These are phyloP conservation scores for Gonocerus acuteangulatus DNA, from an alignment of 2,888 invertebrate species.

Conservation along the genomic window DNA sequence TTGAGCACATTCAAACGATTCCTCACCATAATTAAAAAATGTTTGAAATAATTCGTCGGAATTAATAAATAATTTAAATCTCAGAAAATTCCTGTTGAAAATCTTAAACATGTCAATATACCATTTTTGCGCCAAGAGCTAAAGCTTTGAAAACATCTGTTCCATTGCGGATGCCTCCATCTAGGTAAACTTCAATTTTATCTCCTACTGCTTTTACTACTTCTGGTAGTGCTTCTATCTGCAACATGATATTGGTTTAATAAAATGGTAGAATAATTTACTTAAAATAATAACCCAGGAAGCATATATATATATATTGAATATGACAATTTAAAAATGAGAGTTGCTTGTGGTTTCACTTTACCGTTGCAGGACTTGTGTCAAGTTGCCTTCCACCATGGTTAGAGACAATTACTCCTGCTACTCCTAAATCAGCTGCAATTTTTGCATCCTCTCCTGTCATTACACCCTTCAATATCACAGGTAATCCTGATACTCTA, in stretches of 20 bases:
- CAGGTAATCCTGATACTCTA: slow-evolving; percentile 66
- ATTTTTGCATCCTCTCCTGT: slow-evolving; percentile 76
- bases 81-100: too few relatives aligned
- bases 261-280: too few relatives aligned
- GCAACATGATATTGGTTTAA: too few relatives aligned
- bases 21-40: too few relatives aligned
- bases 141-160: slow-evolving; percentile 85
- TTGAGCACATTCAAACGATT: too few relatives aligned
- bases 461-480: slow-evolving; percentile 78
- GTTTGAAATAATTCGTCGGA: too few relatives aligned
- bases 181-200: slow-evolving; percentile 70
- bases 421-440: slow-evolving; percentile 65
- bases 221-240: slow-evolving; percentile 79
- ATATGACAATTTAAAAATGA: too few relatives aligned
- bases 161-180: slow-evolving; percentile 77
- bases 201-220: slow-evolving; percentile 63
- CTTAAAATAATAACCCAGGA: too few relatives aligned
- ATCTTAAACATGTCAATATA: too few relatives aligned
- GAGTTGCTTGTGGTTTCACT: too few relatives aligned
- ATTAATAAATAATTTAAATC: too few relatives aligned
- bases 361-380: slow-evolving; percentile 71
- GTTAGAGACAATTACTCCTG: slow-evolving; percentile 82
- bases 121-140: slow-evolving; percentile 83
- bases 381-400: slow-evolving; percentile 89
- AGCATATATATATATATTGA: too few relatives aligned